Conservation (phyloP, 2,888 invertebrate species). For the Agelastica alni region DNA sequence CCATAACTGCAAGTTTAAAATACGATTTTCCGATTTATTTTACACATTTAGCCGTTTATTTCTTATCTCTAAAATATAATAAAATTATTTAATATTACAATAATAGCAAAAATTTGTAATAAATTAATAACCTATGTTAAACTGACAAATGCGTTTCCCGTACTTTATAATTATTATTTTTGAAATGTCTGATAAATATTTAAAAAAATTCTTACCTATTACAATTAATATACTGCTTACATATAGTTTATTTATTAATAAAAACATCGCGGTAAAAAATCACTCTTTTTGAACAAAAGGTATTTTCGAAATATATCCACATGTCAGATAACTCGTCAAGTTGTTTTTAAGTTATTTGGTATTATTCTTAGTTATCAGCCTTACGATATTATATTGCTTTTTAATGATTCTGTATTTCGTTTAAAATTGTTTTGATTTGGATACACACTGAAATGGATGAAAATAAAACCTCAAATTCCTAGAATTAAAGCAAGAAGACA, state of each 20-base stretch:
- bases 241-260: slow-evolving; percentile 2
- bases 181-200: neutral
- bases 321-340: too few species aligned
- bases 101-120: neutral
- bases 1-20: neutral
- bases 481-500: too few species aligned
- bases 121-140: neutral
- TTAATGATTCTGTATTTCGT: too few species aligned
- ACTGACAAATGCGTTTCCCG: neutral
- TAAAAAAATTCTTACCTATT: neutral
- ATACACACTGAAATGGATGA: too few species aligned
- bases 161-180: neutral
- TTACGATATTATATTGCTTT: too few species aligned
- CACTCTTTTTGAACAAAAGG: slow-evolving; percentile 43
- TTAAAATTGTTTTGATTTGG: too few species aligned
- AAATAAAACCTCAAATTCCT: too few species aligned
- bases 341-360: too few species aligned
- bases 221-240: neutral
- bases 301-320: slow-evolving; percentile 26
- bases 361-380: too few species aligned
- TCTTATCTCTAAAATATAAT: neutral
- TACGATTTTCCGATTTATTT: neutral
- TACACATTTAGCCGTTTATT: neutral
- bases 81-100: neutral
- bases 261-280: slow-evolving; percentile 38